Evolutionary conservation across 1,140 invertebrate species (phyloP).

Genomic region (Heliothis subflexa): DNA sequence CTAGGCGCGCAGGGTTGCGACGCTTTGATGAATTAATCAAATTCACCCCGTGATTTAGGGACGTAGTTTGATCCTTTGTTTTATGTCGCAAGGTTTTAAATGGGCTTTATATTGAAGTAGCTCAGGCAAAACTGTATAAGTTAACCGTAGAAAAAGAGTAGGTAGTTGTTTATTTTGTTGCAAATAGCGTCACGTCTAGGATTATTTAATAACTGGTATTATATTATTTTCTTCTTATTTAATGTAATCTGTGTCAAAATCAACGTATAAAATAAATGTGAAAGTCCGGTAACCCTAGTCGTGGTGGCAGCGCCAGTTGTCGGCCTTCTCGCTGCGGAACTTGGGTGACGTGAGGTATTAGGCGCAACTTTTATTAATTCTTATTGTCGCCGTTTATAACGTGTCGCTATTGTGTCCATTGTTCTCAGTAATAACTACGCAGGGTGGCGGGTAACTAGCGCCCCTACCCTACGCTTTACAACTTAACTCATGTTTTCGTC

Average conservation of each 20-base stretch:
- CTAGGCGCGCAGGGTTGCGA: slow-evolving; percentile 22
- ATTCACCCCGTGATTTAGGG: slow-evolving; percentile 23
- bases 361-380: slow-evolving; percentile 38
- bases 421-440: slow-evolving; percentile 18
- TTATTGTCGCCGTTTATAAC: slow-evolving; percentile 4
- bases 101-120: too few relatives aligned
- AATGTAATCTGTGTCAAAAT: background rate
- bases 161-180: too few relatives aligned
- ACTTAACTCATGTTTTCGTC: background rate
- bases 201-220: too few relatives aligned
- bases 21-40: slow-evolving; percentile 41
- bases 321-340: background rate
- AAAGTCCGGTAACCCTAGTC: background rate
- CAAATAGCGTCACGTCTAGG: too few relatives aligned
- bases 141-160: too few relatives aligned
- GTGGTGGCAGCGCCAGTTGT: background rate
- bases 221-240: too few relatives aligned
- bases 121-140: too few relatives aligned
- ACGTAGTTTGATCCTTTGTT: background rate
- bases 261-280: background rate
- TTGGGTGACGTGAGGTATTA: slow-evolving; percentile 24
- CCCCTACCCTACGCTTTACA: background rate
- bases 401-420: slow-evolving; percentile 13
- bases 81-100: background rate
- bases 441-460: background rate